Percentiles rank a stretch among this genome's conserved stretches.
These are phyloP conservation scores for Stegana nigrithorax DNA, from an alignment of 2,888 invertebrate species.

Conservation along the genomic window DNA sequence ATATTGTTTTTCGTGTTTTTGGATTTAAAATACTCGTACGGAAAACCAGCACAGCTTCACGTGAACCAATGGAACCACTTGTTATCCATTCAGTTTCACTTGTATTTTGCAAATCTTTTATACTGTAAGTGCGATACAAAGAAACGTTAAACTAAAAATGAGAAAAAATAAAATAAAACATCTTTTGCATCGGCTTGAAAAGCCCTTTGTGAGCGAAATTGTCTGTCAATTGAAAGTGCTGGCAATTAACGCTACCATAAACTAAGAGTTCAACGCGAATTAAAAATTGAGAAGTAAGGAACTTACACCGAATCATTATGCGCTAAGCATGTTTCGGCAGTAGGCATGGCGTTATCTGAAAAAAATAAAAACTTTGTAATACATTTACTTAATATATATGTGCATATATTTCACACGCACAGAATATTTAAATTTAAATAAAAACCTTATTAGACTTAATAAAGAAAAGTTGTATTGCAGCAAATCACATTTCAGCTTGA, in stretches of 20 bases:
- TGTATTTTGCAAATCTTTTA: slow-evolving; percentile 17
- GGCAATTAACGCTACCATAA: no score
- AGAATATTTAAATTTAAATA: no score
- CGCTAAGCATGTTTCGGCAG: slow-evolving; percentile 35
- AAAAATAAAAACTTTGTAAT: no score
- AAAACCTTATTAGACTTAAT: no score
- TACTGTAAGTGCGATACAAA: slow-evolving; percentile 16
- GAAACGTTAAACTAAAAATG: not conserved
- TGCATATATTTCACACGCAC: no score
- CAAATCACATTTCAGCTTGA: no score
- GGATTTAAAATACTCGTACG: slow-evolving; percentile 72
- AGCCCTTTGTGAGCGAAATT: not conserved
- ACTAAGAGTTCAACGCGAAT: no score
- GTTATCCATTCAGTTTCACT: slow-evolving; percentile 70
- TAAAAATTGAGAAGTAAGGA: not conserved
- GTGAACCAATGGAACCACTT: slow-evolving; percentile 74
- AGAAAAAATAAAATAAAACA: slow-evolving; percentile 3
- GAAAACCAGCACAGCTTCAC: slow-evolving; percentile 76
- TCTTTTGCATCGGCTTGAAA: not conserved
- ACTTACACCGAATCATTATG: slow-evolving; percentile 42
- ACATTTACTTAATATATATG: no score
- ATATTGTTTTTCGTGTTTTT: slow-evolving; percentile 41
- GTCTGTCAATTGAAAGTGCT: no score
- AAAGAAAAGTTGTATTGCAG: no score
- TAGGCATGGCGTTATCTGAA: slow-evolving; percentile 46